Conservation (phyloP, 2,888 invertebrate species). For the Blera fallax region DNA sequence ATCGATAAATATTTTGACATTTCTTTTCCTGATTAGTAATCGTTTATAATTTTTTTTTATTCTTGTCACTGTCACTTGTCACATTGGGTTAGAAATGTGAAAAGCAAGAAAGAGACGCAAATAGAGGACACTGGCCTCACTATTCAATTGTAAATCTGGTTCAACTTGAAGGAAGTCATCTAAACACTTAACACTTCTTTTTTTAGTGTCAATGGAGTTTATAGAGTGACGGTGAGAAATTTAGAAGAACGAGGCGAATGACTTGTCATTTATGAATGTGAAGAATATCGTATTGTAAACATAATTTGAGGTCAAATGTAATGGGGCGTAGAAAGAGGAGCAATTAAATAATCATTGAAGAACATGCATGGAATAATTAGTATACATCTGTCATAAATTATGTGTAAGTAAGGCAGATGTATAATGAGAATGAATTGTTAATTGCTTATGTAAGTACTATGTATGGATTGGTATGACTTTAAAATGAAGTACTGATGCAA, state of each 20-base stretch:
- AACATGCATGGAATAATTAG: neutral
- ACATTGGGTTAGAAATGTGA: neutral
- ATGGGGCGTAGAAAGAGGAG: neutral
- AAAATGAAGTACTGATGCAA: neutral
- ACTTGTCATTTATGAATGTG: neutral
- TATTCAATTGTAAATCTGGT: conserved; percentile 2
- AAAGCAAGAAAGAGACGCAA: neutral
- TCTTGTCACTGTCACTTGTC: neutral
- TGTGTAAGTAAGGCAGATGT: neutral
- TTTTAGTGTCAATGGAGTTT: conserved; percentile 5
- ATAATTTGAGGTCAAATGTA: neutral
- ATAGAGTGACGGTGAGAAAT: neutral
- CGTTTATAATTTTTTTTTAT: neutral
- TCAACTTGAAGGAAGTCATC: conserved; percentile 14
- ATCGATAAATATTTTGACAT: conserved; percentile 23
- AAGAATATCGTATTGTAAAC: neutral
- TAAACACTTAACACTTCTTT: conserved; percentile 13
- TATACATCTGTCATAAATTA: neutral
- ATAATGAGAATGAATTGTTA: neutral
- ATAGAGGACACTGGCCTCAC: neutral
- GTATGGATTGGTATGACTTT: too few relatives aligned
- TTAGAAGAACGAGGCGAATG: neutral
- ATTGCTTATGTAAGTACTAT: neutral
- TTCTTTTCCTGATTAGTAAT: conserved; percentile 8
- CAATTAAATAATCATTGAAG: neutral